phyloP scores from a whole-genome alignment of 2,797 vertebrate genomes.

The Tarsius wallacei region DNA sequence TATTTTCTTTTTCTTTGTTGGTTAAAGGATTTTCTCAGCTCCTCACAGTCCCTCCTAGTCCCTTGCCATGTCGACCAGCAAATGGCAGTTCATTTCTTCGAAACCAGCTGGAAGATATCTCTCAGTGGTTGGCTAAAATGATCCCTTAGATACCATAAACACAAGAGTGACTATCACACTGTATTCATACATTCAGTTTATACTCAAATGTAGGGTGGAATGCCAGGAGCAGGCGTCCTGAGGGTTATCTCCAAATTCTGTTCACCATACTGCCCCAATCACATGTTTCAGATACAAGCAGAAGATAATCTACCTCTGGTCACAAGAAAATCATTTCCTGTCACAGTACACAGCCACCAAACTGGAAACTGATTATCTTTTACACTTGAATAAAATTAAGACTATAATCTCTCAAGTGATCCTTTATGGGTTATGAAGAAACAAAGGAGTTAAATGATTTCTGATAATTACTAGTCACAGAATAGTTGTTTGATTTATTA shows the following conservation, averaged over 20 bases:
- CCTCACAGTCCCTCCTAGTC: rapidly evolving
- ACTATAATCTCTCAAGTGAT: background rate
- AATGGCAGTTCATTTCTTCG: background rate
- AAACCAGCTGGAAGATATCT: background rate
- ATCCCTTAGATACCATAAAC: background rate
- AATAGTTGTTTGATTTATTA: background rate
- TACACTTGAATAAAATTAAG: background rate
- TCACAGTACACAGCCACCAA: background rate
- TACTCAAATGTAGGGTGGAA: rapidly evolving
- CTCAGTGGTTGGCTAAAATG: background rate
- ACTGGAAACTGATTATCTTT: background rate
- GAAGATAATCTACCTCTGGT: background rate
- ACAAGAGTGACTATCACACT: background rate
- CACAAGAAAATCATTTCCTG: background rate
- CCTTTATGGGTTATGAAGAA: background rate
- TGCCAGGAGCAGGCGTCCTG: rapidly evolving
- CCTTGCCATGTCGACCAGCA: background rate
- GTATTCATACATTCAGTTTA: rapidly evolving
- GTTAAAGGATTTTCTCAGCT: background rate
- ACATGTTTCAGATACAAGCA: background rate
- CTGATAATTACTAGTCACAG: background rate
- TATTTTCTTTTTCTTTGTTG: background rate
- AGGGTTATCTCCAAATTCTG: background rate
- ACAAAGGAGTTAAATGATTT: background rate
- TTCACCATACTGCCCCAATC: background rate